A percentile compares a stretch with the other conserved stretches of the same genome.
Evolutionary conservation across 2,888 invertebrate genomes (phyloP).

Genomic region (Protula sp.): DNA sequence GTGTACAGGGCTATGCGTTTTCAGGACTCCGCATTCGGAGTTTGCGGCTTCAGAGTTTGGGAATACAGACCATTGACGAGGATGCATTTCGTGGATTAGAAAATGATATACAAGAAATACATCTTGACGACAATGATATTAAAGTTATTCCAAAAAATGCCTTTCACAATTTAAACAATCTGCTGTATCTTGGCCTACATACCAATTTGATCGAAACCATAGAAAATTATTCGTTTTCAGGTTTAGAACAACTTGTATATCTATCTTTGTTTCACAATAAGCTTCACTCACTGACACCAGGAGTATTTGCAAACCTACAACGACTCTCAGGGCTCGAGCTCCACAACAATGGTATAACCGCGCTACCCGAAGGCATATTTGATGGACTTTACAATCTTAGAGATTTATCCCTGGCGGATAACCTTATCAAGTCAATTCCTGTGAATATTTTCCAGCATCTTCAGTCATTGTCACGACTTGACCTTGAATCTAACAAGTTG

Average conservation of each 20-base stretch:
- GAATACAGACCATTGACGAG: conserved; percentile 1
- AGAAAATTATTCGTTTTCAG: conserved; percentile 7
- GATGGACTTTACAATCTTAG: background rate
- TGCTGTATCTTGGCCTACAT: conserved; percentile 19
- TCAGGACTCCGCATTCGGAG: background rate
- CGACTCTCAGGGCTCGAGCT: background rate
- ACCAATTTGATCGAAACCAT: conserved; percentile 13
- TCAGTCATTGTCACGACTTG: background rate
- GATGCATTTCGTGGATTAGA: conserved; percentile 7
- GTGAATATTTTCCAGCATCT: background rate
- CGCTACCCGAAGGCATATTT: background rate
- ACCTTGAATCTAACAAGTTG: background rate
- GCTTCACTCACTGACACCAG: background rate
- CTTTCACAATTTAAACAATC: conserved; percentile 5
- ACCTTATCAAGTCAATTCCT: background rate
- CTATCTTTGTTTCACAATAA: conserved; percentile 2
- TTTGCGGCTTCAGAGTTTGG: conserved; percentile 6
- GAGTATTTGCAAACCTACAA: background rate
- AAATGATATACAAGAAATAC: background rate
- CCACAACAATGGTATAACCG: background rate
- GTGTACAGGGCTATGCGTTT: background rate
- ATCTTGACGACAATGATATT: conserved; percentile 8
- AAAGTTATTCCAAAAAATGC: background rate
- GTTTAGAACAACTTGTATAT: conserved; percentile 5
- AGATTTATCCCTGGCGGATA: background rate